Base-by-base conservation (phyloP, 2,797 vertebrate species). In the Hydrophis major region DNA sequence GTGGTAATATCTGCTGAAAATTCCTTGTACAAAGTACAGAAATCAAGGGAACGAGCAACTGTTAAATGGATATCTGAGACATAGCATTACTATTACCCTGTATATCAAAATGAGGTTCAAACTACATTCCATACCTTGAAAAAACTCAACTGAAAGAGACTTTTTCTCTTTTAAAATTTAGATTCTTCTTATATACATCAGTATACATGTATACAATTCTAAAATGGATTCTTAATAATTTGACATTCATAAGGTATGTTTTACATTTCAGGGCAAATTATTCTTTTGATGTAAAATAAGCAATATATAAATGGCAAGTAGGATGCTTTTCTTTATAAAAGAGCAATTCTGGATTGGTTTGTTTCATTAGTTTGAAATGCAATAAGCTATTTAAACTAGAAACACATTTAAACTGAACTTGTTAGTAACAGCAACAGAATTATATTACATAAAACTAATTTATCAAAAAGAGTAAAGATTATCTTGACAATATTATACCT, bases 401-500 rank as follows among this genome's bases (percentile, higher is more conserved):
- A 42, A 56, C 86, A 87, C n/a, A 88, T 57, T 57, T 47, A 92
- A 87, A 55, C 47, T 92, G 60, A 91, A 92, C 42, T 78, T 42
- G 28, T 90, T 6, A 90, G 32, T 32, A 69, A 32, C 2, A 25
- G 53, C 4, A 32, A 22, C 28, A 90, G n/a, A 6, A 87, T 55
- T 53, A 66, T 16, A 55, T 57, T 78, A 86, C 12, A 32, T 13
- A 86, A 57, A 87, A 42, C 27, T 61, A 60, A 12, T 27, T 32
- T 91, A 61, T 66, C 22, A 20, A 87, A 56, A 55, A 61, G 5
- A 4, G 27, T 91, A 20, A 86, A 86, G 27, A 92, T 42, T 87
- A 87, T 11, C 28, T 92, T 50, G 28, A 42, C n/a, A 8, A n/a
- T 7, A 60, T 60, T 89, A 61, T 96, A 97, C 96, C 95, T 96